These are phyloP conservation scores for Tinamus guttatus DNA, from an alignment of 2,113 vertebrate genomes.

Conservation along the genomic window DNA sequence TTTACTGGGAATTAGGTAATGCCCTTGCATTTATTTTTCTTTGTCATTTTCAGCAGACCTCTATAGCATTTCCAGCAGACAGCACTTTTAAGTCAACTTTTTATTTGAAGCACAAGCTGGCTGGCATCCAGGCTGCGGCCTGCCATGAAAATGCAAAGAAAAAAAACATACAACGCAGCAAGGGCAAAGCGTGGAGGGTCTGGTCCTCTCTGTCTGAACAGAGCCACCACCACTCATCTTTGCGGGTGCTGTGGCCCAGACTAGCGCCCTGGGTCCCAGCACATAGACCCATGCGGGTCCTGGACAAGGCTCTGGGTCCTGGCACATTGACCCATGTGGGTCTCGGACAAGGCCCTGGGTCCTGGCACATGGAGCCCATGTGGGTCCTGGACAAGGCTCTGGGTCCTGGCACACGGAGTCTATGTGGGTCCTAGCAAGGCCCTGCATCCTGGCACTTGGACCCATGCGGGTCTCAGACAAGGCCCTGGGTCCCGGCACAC, in stretches of 20 bases:
- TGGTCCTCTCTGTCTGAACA: neutral
- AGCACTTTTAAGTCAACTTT: constrained; percentile 11
- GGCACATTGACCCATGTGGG: too few species aligned
- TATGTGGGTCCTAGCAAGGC: rapidly evolving
- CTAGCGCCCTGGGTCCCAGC: too few species aligned
- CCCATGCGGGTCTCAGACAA: rapidly evolving
- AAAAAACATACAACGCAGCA: neutral
- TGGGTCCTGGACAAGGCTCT: too few species aligned
- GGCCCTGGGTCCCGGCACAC: too few species aligned
- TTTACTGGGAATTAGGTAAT: neutral
- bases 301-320: too few species aligned
- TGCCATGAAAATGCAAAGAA: neutral
- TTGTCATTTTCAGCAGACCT: neutral
- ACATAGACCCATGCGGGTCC: too few species aligned
- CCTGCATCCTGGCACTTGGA: neutral
- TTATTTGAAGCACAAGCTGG: neutral
- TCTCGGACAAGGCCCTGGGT: too few species aligned
- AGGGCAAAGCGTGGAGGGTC: neutral
- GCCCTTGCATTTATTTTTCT: neutral
- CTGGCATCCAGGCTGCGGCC: neutral
- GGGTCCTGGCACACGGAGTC: too few species aligned
- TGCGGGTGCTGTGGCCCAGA: neutral
- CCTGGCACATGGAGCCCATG: too few species aligned
- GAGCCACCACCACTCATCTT: neutral
- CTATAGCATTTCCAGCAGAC: neutral